A percentile compares a stretch with the other conserved stretches of the same genome.
Evolutionary conservation across 35 echinoderm and acorn worm genomes (phyloP).

Genomic region (Lytechinus variegatus): DNA sequence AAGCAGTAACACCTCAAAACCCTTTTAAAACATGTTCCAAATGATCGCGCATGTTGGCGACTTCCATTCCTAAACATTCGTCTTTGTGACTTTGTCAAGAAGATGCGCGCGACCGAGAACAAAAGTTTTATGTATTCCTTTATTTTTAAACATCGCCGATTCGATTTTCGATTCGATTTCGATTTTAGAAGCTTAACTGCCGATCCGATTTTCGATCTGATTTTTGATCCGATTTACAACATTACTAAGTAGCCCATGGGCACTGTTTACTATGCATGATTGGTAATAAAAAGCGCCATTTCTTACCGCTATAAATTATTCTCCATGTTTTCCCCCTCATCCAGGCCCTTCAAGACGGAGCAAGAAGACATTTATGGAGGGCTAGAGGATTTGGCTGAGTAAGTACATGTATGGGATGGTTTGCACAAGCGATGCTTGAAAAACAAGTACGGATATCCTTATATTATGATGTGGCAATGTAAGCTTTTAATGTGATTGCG

Average conservation of each 20-base stretch:
- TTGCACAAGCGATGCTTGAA: not conserved
- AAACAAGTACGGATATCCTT: not conserved
- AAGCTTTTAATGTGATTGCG: not conserved
- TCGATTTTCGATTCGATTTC: no score
- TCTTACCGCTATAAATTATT: not conserved
- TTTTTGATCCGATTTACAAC: no score
- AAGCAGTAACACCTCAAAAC: no score
- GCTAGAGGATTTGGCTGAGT: slow-evolving; percentile 76
- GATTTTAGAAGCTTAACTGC: no score
- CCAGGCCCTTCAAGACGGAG: slow-evolving; percentile 41
- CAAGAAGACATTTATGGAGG: slow-evolving; percentile 81
- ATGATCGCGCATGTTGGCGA: no score
- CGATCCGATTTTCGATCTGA: no score
- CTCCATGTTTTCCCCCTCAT: not conserved
- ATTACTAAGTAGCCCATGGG: not conserved
- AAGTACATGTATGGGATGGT: slow-evolving; percentile 33
- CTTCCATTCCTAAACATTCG: no score
- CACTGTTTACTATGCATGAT: not conserved
- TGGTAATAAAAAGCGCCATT: slow-evolving; percentile 20
- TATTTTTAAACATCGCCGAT: no score
- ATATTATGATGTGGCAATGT: not conserved
- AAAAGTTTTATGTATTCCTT: no score
- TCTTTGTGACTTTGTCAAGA: no score
- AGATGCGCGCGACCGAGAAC: no score
- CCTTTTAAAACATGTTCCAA: no score